These are phyloP conservation scores for Chrysogorgia sp. DNA, from an alignment of 92 coral and sea anemone species.

Conservation along the genomic window DNA sequence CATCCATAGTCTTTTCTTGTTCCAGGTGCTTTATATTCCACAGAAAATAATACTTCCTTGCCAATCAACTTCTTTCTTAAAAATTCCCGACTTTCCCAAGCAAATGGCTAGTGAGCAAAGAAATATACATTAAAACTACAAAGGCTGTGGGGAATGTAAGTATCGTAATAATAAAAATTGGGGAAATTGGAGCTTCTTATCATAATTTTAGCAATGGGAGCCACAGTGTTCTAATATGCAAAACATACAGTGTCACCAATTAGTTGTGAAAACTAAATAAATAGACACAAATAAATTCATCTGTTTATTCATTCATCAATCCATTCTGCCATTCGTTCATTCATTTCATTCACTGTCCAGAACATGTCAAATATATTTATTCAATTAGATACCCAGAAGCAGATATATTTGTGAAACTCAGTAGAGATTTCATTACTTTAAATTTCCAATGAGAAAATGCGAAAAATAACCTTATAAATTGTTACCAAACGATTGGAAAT, in stretches of 20 bases:
- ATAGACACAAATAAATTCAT: no score
- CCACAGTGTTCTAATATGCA: no score
- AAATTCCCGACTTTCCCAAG: conserved; percentile 96
- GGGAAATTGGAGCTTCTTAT: no score
- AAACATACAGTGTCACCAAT: no score
- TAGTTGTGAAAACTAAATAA: no score
- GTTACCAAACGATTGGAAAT: no score
- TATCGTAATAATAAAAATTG: no score
- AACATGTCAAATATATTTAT: conserved; percentile 8
- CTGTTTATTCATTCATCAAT: no score
- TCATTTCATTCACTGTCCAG: no score
- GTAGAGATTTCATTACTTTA: not conserved
- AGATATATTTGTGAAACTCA: not conserved
- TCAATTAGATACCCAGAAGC: not conserved
- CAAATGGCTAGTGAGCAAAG: conserved; percentile 78
- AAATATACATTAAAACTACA: not conserved
- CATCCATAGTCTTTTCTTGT: conserved; percentile 95
- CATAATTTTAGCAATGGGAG: no score
- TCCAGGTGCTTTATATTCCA: conserved; percentile 97
- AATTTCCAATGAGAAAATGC: not conserved
- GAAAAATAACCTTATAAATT: not conserved
- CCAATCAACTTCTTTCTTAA: conserved; percentile 91
- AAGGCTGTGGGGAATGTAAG: not conserved
- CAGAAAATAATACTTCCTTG: conserved; percentile 89
- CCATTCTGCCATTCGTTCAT: no score